Conservation (phyloP, 2,113 vertebrate genomes). For the Thamnophis sirtalis region DNA sequence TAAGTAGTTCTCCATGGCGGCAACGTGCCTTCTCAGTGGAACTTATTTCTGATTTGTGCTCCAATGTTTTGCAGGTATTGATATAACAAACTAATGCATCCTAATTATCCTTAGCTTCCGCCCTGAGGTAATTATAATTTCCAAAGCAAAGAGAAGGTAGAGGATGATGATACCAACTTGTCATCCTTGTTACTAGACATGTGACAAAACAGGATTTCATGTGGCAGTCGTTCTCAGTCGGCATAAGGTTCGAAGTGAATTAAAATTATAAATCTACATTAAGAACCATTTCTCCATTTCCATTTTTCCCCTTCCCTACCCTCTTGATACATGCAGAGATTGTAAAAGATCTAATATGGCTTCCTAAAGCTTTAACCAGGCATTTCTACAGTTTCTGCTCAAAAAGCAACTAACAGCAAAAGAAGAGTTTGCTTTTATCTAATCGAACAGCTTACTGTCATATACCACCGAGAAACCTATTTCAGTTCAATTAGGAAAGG, state of each 20-base stretch:
- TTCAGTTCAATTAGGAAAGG: background rate
- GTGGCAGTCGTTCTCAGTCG: background rate
- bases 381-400: background rate
- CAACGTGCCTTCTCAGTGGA: background rate
- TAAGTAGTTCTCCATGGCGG: background rate
- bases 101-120: background rate
- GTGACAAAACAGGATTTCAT: background rate
- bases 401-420: background rate
- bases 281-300: background rate
- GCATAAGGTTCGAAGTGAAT: slow-evolving; percentile 21
- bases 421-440: background rate
- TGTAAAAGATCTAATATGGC: background rate
- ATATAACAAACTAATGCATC: background rate
- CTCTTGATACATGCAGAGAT: background rate
- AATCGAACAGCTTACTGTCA: background rate
- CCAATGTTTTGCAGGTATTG: background rate
- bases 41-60: background rate
- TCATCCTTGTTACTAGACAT: background rate
- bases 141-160: background rate
- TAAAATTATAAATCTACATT: background rate
- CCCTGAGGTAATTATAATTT: background rate
- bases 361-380: slow-evolving; percentile 3
- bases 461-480: background rate
- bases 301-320: background rate
- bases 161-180: background rate